phyloP scores from a whole-genome alignment of 2,113 vertebrate genomes.

The Xenotilapia flavipinnis region DNA sequence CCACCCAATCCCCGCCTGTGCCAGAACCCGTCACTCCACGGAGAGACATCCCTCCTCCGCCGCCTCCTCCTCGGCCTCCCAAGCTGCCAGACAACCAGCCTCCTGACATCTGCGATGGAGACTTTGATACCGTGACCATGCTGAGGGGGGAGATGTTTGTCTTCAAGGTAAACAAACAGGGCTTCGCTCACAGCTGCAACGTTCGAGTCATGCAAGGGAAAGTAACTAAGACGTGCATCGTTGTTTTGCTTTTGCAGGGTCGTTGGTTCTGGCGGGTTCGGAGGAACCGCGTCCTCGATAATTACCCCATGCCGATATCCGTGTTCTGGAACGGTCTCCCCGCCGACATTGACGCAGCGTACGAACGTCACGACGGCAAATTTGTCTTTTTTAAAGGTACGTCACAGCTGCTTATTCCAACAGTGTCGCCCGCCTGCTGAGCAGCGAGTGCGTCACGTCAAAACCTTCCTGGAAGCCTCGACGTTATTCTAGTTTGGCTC shows the following conservation, averaged over 20 bases:
- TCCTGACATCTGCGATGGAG: conserved; percentile 69
- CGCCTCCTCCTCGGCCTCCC: conserved; percentile 66
- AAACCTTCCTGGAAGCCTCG: not conserved
- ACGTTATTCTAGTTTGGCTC: not conserved
- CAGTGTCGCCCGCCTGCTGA: not conserved
- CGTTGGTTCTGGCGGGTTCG: conserved; percentile 95
- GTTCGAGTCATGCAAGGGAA: not conserved
- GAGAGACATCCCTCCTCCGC: conserved; percentile 36
- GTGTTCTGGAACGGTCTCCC: conserved; percentile 94
- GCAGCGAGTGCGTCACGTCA: not conserved
- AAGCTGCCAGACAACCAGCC: conserved; percentile 69
- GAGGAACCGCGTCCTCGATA: conserved; percentile 89
- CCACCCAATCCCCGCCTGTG: not conserved
- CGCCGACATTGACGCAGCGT: conserved; percentile 84
- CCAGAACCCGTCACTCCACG: conserved; percentile 40
- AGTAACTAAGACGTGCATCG: not conserved
- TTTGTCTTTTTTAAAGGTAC: conserved; percentile 94
- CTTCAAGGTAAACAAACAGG: conserved; percentile 66
- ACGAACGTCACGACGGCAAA: conserved; percentile 88
- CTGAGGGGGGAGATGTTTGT: conserved; percentile 76
- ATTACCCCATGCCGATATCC: conserved; percentile 93
- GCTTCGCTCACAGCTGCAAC: not conserved
- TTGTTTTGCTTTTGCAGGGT: conserved; percentile 66
- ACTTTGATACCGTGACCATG: conserved; percentile 71
- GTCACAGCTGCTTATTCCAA: not conserved